Percentiles rank a stretch among this genome's conserved stretches.
Evolutionary conservation across 2,888 invertebrate species (phyloP).

Genomic region (Osmoderma eremita): DNA sequence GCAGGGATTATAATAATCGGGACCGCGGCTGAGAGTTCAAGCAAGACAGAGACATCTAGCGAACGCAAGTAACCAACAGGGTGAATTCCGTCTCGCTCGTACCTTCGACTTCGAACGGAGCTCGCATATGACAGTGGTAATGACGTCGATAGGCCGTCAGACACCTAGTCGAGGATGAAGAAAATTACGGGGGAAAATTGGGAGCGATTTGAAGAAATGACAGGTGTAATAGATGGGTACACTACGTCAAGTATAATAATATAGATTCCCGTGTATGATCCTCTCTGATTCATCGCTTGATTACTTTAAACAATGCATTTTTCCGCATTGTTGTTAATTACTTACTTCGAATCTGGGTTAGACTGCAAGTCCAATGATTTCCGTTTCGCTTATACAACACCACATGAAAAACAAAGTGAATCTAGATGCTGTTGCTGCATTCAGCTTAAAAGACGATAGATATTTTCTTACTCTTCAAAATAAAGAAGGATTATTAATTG

Average conservation of each 20-base stretch:
- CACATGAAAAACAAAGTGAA: too few relatives aligned
- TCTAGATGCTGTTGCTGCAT: too few relatives aligned
- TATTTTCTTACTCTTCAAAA: too few relatives aligned
- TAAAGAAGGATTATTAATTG: too few relatives aligned
- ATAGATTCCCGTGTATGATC: not conserved
- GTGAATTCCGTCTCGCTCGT: conserved; percentile 1
- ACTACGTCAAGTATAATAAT: not conserved
- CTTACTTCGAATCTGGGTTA: too few relatives aligned
- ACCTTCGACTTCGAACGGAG: not conserved
- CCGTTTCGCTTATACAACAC: too few relatives aligned
- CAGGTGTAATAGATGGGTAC: not conserved
- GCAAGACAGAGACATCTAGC: conserved; percentile 43
- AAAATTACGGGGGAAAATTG: conserved; percentile 32
- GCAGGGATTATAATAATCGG: conserved; percentile 60
- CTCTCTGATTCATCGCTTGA: not conserved
- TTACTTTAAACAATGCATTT: not conserved
- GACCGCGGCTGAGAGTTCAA: conserved; percentile 48
- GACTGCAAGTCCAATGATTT: too few relatives aligned
- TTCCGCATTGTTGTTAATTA: too few relatives aligned
- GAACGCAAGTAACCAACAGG: conserved; percentile 34
- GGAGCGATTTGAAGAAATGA: conserved; percentile 10
- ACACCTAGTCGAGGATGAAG: conserved; percentile 27
- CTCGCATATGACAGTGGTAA: conserved; percentile 16
- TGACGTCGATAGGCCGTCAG: conserved; percentile 27
- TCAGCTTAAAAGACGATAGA: too few relatives aligned